A percentile compares a stretch with the other conserved stretches of the same genome.
Evolutionary conservation across 2,113 vertebrate genomes (phyloP).

Genomic region (Sturnus vulgaris): DNA sequence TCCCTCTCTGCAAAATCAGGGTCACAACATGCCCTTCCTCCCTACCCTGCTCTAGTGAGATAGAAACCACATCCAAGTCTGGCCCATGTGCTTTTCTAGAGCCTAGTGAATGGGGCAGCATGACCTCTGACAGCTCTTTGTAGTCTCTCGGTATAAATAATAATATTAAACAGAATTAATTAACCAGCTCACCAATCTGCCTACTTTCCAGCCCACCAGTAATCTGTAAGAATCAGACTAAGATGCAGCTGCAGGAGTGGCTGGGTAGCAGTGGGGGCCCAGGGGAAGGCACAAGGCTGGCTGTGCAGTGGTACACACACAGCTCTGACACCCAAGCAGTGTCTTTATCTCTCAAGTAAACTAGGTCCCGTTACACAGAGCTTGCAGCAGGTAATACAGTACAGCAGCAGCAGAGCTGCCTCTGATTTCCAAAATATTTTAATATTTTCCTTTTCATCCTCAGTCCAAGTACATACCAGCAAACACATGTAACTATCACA

Average conservation of each 20-base stretch:
- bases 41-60: neutral
- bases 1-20: neutral
- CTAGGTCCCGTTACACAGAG: neutral
- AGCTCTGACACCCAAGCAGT: neutral
- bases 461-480: neutral
- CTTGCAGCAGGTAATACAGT: neutral
- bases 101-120: neutral
- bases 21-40: neutral
- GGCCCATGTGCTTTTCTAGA: neutral
- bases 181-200: neutral
- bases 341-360: neutral
- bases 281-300: neutral
- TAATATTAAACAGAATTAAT: neutral
- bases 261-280: neutral
- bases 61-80: neutral
- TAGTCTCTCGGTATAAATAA: slow-evolving; percentile 5
- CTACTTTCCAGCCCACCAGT: neutral
- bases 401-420: neutral
- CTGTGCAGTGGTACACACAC: neutral
- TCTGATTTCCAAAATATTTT: neutral
- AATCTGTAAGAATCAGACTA: neutral
- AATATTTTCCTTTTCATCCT: neutral
- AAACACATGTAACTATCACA: neutral
- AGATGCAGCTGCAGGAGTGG: neutral
- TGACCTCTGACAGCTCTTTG: neutral